Percentiles rank a stretch among this genome's conserved stretches.
Conservation (phyloP, 1,140 invertebrate species). For the Ostrea edulis region DNA sequence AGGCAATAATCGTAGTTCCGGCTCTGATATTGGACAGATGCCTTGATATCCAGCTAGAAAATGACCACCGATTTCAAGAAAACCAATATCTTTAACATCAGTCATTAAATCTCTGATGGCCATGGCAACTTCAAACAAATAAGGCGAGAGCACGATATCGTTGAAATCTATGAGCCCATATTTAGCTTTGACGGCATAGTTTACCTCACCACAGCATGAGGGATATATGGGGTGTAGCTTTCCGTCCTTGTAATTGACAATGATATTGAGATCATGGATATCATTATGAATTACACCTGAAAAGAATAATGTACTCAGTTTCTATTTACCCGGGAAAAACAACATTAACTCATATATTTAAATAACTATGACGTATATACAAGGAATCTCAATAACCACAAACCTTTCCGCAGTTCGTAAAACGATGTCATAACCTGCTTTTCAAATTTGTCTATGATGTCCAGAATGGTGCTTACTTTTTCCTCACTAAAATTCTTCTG, state of each 20-base stretch:
- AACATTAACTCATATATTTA: not conserved
- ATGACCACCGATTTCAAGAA: not conserved
- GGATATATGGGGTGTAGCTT: not conserved
- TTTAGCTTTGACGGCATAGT: not conserved
- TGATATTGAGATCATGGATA: constrained; percentile 32
- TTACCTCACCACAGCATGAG: too few relatives aligned
- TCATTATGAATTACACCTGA: constrained; percentile 31
- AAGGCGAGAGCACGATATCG: not conserved
- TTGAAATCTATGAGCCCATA: constrained; percentile 22
- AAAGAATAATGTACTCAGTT: not conserved
- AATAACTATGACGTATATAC: not conserved
- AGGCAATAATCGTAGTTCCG: constrained; percentile 13
- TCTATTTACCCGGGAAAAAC: not conserved
- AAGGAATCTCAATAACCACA: not conserved
- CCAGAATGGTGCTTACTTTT: not conserved
- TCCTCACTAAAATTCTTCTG: not conserved
- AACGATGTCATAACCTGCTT: not conserved
- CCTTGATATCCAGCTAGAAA: constrained; percentile 15
- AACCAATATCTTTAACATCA: not conserved
- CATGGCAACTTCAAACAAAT: constrained; percentile 40
- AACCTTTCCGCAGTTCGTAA: constrained; percentile 9
- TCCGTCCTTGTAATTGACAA: constrained; percentile 33
- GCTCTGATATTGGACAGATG: not conserved
- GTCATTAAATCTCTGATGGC: constrained; percentile 18
- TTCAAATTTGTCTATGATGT: not conserved